Evolutionary conservation across 1,140 invertebrate genomes (phyloP), one percentile per base, ranked within the genome.

Genomic region (Zaprionus davidi): DNA sequence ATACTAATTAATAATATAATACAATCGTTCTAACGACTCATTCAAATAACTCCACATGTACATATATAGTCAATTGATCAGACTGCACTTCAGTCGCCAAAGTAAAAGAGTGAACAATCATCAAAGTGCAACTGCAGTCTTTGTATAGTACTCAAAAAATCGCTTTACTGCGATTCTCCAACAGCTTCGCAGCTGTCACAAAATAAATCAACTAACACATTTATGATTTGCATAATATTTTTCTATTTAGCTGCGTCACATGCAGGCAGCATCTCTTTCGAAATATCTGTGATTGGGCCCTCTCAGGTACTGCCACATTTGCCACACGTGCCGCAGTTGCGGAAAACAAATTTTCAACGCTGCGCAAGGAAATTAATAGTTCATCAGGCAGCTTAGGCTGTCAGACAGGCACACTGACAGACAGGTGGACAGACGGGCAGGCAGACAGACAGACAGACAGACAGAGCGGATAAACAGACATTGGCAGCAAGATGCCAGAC

Each of bases 261-360:
- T 59, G 22, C 20, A 34, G 28, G 67, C 64, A 59, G 15, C 28
- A 56, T 17, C 41, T 46, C 31, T 53, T 65, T 79, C 57, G n/a
- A 58, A 59, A 57, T 31, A 82, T 73, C 67, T 74, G 71, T 73
- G 76, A 75, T 34, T 59, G 51, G 59, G 17, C 51, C 56, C 59
- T 69, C 63, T 56, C 15, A 62, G 57, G 38, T 24, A 64, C 72
- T 81, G 65, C 24, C 68, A 67, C 71, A 69, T 68, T 57, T 63
- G 65, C 28, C 81, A 87, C 83, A 87, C 83, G 83, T 87, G 83
- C 83, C 83, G 51, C 83, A 80, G 71, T 80, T 87, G 83, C 73
- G 80, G 65, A 80, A 87, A 87, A 87, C 87, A 87, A 75, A 78
- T 81, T 73, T 79, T 41, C 75, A 58, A 46, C 64, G 62, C 70